Base-by-base conservation (phyloP, 1,140 invertebrate genomes). In the Mercenaria mercenaria region DNA sequence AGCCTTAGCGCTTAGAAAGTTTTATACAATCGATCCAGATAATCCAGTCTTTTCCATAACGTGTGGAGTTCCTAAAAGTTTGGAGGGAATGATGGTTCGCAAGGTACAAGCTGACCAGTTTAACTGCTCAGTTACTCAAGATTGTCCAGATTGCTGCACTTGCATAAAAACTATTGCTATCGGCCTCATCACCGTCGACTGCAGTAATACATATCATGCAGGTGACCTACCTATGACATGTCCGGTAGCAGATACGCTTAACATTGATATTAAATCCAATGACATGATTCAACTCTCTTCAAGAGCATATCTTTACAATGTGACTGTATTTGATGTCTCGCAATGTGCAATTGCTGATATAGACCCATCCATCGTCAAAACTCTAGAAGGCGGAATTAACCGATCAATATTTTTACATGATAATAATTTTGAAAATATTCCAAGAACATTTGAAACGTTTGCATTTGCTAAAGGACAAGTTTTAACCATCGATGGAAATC, bases 131-230 rank as follows among this genome's bases (percentile, higher is more conserved):
- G n/a, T n/a, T n/a, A n/a, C n/a, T n/a, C n/a, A n/a, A n/a, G n/a
- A n/a, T n/a, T n/a, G n/a, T n/a, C n/a, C n/a, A 81, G n/a, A 96
- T 97, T 23, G 23, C 8, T 81, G 79, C 37, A 6, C 6, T 1
- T 81, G 79, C 37, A 39, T 15, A 13, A 15, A 56, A 23, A 81
- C 79, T 37, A 32, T 61, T n/a, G 32, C 43, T n/a, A 6, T 61
- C 20, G 32, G 61, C 20, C 23, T 61, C 0, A 61, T 56, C 4
- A 61, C 18, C 26, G 41, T 82, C 0, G 1, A 13, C 2, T 82
- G 80, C 34, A 29, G 41, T 43, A 15, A 64, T 20, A 2, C 1
- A 0, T 82, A 82, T 37, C 34, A 23, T 11, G 23, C 0, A 0
- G n/a, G 34, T 26, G 56, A 64, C 6, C 41, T 82, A 18, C 80